Evolutionary conservation across 2,888 invertebrate species (phyloP).

Genomic region (Furcula furcula): DNA sequence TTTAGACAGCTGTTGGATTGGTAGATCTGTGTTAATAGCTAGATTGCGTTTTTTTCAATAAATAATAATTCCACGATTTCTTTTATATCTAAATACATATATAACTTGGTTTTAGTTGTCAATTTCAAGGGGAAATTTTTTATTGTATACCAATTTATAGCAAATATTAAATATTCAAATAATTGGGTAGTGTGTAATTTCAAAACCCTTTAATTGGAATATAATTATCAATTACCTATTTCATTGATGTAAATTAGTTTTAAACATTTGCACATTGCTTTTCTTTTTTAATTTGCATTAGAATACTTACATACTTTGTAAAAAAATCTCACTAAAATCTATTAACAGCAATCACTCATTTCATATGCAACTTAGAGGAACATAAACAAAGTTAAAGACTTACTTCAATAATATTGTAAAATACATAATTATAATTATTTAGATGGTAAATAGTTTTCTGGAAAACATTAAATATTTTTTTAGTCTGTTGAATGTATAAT

Average conservation of each 20-base stretch:
- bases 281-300: constrained; percentile 42
- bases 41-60: constrained; percentile 13
- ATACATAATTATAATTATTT: too few relatives aligned
- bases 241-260: too few relatives aligned
- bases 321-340: constrained; percentile 16
- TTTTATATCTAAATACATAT: constrained; percentile 1
- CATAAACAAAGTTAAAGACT: too few relatives aligned
- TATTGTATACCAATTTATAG: neutral
- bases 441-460: too few relatives aligned
- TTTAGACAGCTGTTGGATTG: constrained; percentile 18
- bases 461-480: too few relatives aligned
- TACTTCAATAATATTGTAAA: too few relatives aligned
- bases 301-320: constrained; percentile 24
- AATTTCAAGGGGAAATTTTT: constrained; percentile 33
- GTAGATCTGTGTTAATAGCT: constrained; percentile 19
- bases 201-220: constrained; percentile 3
- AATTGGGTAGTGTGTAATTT: neutral
- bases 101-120: constrained; percentile 13
- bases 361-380: neutral
- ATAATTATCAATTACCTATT: too few relatives aligned
- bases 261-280: constrained; percentile 58
- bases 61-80: constrained; percentile 7
- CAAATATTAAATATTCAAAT: constrained; percentile 1
- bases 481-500: too few relatives aligned
- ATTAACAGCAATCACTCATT: neutral